phyloP scores from a whole-genome alignment of 2,797 vertebrate species.

The Meriones psammophilus region DNA sequence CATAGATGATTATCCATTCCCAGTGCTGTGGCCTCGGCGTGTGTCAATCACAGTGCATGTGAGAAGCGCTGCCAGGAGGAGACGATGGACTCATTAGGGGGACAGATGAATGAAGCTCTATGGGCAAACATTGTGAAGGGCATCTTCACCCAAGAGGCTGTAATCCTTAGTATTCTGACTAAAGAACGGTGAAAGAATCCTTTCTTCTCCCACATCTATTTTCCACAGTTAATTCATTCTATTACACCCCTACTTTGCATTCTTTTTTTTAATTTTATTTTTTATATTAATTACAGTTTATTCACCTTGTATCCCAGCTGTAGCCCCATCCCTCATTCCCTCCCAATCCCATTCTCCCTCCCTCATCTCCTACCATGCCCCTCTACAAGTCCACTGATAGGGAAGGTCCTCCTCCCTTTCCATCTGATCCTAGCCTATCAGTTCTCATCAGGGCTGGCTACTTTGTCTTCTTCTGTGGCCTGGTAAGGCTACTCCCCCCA shows the following conservation, averaged over 20 bases:
- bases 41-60: not conserved
- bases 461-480: no score
- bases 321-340: no score
- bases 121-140: not conserved
- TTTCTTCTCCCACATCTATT: not conserved
- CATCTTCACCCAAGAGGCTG: not conserved
- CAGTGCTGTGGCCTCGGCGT: not conserved
- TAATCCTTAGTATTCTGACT: not conserved
- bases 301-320: no score
- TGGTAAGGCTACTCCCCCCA: no score
- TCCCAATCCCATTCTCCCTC: no score
- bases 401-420: no score
- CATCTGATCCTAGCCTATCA: no score
- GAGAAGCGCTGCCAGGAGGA: not conserved
- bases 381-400: no score
- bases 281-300: no score
- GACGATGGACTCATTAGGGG: not conserved
- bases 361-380: no score
- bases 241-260: not conserved
- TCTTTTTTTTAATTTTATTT: no score
- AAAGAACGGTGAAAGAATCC: slow-evolving; percentile 5
- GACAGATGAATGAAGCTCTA: not conserved
- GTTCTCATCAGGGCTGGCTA: no score
- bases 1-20: not conserved
- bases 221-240: not conserved